phyloP scores from a whole-genome alignment of 2,888 invertebrate genomes.

The Rhamphomyia laevipes region DNA sequence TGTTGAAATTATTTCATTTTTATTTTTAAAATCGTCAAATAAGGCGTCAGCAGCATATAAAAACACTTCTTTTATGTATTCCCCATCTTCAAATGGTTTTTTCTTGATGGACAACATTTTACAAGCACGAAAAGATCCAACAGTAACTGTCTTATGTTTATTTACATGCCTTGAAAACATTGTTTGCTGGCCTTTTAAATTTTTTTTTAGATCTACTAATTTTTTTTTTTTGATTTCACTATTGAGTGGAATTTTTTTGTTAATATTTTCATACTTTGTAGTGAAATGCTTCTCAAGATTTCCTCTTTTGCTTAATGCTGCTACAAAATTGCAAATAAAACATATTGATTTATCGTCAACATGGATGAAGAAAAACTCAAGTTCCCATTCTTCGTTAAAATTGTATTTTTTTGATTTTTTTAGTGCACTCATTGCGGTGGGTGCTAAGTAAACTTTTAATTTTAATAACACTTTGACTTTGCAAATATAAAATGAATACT shows the following conservation, averaged over 20 bases:
- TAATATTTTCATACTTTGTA: no score
- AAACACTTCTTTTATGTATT: background rate
- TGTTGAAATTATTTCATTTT: background rate
- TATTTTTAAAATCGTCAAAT: background rate
- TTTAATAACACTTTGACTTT: background rate
- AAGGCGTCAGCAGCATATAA: background rate
- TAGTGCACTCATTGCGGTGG: background rate
- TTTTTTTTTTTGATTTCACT: background rate
- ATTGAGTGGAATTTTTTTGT: background rate
- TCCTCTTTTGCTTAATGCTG: background rate
- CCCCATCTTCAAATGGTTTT: background rate
- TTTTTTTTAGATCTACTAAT: background rate
- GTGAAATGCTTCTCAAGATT: no score
- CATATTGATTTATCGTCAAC: background rate
- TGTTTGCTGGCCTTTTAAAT: background rate
- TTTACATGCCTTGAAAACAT: background rate
- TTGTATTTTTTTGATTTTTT: background rate
- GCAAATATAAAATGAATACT: background rate
- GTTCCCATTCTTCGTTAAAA: background rate
- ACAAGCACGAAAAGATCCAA: background rate
- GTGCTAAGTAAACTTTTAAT: background rate
- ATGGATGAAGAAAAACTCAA: background rate
- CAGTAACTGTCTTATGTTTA: background rate
- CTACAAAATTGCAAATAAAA: background rate
- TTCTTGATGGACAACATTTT: background rate